A percentile compares a stretch with the other conserved stretches of the same genome.
Conservation (phyloP, 2,888 invertebrate species). For the Onthophagus sagittarius region DNA sequence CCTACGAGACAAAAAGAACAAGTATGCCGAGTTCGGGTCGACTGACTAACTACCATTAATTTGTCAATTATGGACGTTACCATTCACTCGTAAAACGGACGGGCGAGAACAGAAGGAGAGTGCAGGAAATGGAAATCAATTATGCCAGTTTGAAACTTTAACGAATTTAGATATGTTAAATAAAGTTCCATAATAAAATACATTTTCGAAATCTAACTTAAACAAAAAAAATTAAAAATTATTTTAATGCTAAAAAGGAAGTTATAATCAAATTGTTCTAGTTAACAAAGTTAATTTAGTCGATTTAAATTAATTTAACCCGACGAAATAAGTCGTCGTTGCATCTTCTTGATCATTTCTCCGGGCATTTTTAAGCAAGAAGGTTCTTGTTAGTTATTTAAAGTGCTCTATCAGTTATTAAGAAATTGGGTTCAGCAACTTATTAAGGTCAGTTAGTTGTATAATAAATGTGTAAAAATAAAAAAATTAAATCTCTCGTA, state of each 20-base stretch:
- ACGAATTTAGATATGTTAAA: constrained; percentile 16
- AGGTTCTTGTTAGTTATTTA: background rate
- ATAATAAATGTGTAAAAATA: no score
- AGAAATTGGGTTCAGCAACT: background rate
- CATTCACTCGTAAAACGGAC: constrained; percentile 1
- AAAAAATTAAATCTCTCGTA: background rate
- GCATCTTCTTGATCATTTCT: background rate
- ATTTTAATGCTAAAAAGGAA: background rate
- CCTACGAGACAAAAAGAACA: constrained; percentile 1
- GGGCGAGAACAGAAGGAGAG: constrained; percentile 10
- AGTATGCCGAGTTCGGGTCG: background rate
- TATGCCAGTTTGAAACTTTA: constrained; percentile 20
- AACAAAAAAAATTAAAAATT: no score
- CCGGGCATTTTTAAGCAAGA: background rate
- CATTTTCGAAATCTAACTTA: background rate
- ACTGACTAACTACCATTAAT: constrained; percentile 15
- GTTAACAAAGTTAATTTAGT: background rate
- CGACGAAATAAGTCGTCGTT: background rate
- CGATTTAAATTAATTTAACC: background rate
- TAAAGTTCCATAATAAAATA: background rate
- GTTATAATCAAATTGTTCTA: background rate
- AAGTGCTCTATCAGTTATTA: background rate
- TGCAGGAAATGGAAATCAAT: constrained; percentile 22
- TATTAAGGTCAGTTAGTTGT: background rate
- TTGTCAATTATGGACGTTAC: constrained; percentile 14